Evolutionary conservation across 2,113 vertebrate species (phyloP).

Genomic region (Mesitornis unicolor): DNA sequence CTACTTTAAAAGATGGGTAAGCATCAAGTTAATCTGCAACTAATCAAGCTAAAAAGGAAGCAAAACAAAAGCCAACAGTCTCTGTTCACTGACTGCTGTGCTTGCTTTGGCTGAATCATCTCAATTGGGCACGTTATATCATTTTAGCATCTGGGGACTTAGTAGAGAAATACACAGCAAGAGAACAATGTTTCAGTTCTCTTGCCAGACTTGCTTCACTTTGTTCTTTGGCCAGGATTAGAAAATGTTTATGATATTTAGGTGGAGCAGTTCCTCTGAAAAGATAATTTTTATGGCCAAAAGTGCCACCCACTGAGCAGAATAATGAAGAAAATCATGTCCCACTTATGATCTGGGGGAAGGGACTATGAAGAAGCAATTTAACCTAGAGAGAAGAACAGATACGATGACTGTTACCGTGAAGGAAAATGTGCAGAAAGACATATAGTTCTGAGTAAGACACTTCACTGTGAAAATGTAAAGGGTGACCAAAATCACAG

Average conservation of each 20-base stretch:
- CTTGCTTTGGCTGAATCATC: slow-evolving; percentile 61
- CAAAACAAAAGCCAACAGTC: slow-evolving; percentile 11
- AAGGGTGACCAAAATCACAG: not conserved
- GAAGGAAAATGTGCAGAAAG: not conserved
- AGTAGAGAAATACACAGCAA: slow-evolving; percentile 30
- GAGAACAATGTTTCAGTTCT: slow-evolving; percentile 63
- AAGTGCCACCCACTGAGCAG: slow-evolving; percentile 56
- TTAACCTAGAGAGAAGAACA: not conserved
- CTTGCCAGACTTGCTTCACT: slow-evolving; percentile 56
- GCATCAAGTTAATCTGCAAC: slow-evolving; percentile 42
- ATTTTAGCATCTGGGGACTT: slow-evolving; percentile 60
- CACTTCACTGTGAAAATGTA: not conserved
- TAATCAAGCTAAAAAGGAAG: slow-evolving; percentile 40
- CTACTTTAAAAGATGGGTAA: slow-evolving; percentile 5
- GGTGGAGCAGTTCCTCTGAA: slow-evolving; percentile 60
- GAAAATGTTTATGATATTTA: slow-evolving; percentile 58
- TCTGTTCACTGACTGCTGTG: slow-evolving; percentile 32
- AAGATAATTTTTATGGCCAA: slow-evolving; percentile 25
- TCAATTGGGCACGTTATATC: slow-evolving; percentile 14
- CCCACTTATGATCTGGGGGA: not conserved
- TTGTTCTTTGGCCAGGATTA: slow-evolving; percentile 59
- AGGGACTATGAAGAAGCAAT: not conserved
- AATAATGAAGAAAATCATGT: slow-evolving; percentile 51
- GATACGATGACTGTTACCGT: not conserved
- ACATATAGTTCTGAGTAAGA: not conserved